These are phyloP conservation scores for Phalacrocorax carbo DNA, from an alignment of 2,113 vertebrate species.

Conservation along the genomic window DNA sequence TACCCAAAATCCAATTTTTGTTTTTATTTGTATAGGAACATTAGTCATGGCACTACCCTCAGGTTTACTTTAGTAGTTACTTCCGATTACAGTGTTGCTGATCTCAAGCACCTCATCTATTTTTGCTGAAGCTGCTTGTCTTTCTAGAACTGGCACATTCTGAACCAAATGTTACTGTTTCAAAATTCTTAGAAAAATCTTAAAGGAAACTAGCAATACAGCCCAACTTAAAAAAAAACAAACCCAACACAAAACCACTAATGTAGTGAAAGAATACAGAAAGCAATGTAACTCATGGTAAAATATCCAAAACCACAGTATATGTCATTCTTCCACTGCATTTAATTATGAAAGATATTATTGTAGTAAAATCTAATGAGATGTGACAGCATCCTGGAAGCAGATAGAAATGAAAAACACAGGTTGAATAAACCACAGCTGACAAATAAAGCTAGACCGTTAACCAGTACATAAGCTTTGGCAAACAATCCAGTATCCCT, in stretches of 20 bases:
- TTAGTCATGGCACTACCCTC: too few relatives aligned
- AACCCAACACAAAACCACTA: neutral
- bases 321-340: neutral
- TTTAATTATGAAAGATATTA: fast-evolving
- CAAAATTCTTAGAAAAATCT: neutral
- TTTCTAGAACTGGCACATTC: neutral
- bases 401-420: neutral
- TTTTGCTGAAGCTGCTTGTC: neutral
- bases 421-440: neutral
- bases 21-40: neutral
- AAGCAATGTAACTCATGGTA: neutral
- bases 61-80: neutral
- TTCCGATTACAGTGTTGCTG: neutral
- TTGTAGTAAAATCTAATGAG: neutral
- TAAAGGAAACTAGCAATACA: neutral
- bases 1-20: neutral
- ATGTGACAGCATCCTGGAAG: neutral
- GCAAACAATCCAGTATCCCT: neutral
- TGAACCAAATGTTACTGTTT: neutral
- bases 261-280: neutral
- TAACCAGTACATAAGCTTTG: neutral
- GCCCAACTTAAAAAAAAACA: neutral
- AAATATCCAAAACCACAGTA: neutral
- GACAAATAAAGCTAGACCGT: neutral
- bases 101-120: neutral